Percentiles rank a stretch among this genome's conserved stretches.
Conservation (phyloP, 2,888 invertebrate species). For the Cephus sareptanus region DNA sequence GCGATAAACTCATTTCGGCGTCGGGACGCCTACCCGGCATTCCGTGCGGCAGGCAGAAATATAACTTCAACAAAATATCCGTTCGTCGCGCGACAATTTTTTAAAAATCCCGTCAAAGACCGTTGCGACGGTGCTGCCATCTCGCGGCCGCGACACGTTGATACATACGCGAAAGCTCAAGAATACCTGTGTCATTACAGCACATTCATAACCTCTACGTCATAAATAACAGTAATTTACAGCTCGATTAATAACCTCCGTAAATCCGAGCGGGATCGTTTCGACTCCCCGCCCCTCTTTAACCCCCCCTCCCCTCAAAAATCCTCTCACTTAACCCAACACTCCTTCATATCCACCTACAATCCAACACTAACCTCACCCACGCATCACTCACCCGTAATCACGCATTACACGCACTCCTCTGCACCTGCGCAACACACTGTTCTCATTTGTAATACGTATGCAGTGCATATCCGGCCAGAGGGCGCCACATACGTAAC, state of each 20-base stretch:
- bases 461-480: not conserved
- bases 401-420: not conserved
- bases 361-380: not conserved
- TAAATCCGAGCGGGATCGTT: conserved; percentile 10
- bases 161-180: not conserved
- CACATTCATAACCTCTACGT: conserved; percentile 18
- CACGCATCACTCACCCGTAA: not conserved
- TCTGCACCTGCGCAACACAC: not conserved
- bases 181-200: not conserved
- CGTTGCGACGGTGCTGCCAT: not conserved
- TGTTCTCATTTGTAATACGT: not conserved
- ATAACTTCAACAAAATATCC: not conserved
- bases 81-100: not conserved
- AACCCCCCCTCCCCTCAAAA: not conserved
- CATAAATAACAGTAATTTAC: conserved; percentile 22
- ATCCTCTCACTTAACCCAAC: not conserved
- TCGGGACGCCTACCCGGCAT: not conserved
- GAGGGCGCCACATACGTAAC: not conserved
- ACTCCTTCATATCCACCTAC: not conserved
- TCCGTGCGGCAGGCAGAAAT: not conserved
- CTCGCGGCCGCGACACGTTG: not conserved
- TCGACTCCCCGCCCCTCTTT: not conserved
- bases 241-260: conserved; percentile 19
- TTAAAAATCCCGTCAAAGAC: not conserved
- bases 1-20: not conserved